These are phyloP conservation scores for Macrosoma leucophasiata DNA, from an alignment of 2,888 invertebrate genomes.

Conservation along the genomic window DNA sequence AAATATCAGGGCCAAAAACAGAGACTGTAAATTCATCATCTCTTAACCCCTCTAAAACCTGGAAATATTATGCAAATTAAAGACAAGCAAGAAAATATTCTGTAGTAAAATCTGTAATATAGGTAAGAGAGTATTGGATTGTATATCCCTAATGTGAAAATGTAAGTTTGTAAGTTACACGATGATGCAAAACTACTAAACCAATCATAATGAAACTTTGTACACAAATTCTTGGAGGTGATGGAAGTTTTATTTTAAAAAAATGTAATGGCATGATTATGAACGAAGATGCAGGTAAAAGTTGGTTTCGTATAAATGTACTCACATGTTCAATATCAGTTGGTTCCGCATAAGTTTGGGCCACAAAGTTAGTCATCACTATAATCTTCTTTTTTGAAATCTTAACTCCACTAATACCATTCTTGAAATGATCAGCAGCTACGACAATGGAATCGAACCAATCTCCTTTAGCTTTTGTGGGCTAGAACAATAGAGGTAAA, in stretches of 20 bases:
- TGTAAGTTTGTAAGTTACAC: too few relatives aligned
- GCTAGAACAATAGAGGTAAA: constrained; percentile 37
- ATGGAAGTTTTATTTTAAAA: too few relatives aligned
- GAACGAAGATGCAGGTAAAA: not conserved
- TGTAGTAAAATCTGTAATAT: constrained; percentile 2
- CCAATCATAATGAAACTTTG: too few relatives aligned
- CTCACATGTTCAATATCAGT: constrained; percentile 21
- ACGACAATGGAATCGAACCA: constrained; percentile 80
- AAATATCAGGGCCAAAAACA: constrained; percentile 75
- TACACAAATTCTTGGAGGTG: too few relatives aligned
- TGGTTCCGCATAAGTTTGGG: constrained; percentile 36
- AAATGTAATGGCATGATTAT: not conserved
- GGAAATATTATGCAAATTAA: constrained; percentile 21
- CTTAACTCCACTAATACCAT: constrained; percentile 39
- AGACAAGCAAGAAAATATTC: constrained; percentile 3
- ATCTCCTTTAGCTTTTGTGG: constrained; percentile 71
- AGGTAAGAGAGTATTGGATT: too few relatives aligned
- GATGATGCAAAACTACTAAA: too few relatives aligned
- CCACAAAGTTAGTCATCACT: constrained; percentile 78
- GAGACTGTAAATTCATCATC: constrained; percentile 75
- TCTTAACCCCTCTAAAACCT: constrained; percentile 72
- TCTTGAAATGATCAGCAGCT: constrained; percentile 69
- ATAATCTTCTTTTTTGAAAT: constrained; percentile 70
- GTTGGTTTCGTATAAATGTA: not conserved
- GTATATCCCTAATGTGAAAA: too few relatives aligned